phyloP scores from a whole-genome alignment of 2,797 vertebrate species.

The Scolopax bukidnonensis region DNA sequence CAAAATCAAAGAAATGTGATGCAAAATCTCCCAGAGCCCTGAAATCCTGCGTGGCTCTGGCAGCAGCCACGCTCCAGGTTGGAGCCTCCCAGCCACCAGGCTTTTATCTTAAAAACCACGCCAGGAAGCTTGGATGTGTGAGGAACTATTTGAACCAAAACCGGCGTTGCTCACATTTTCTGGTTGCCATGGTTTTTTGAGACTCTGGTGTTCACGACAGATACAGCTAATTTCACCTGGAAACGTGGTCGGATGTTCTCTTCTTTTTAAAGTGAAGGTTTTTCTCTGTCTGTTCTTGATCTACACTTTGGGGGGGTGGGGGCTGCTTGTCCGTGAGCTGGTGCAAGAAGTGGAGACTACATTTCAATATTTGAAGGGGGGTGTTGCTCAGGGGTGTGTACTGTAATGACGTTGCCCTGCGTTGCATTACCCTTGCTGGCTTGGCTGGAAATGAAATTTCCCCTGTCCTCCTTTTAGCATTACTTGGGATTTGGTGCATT shows the following conservation, averaged over 20 bases:
- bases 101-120: background rate
- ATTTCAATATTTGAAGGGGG: background rate
- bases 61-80: rapidly evolving
- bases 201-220: background rate
- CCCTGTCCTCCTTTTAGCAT: background rate
- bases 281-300: background rate
- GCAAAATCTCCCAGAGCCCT: background rate
- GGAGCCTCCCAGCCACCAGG: background rate
- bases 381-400: background rate
- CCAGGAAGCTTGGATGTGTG: background rate
- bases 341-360: background rate
- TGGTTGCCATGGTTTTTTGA: conserved; percentile 42
- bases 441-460: background rate
- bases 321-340: rapidly evolving
- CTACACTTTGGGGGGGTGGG: background rate
- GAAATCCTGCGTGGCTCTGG: background rate
- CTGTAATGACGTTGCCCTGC: background rate
- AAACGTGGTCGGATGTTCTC: background rate
- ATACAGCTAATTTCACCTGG: background rate
- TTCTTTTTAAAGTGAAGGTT: background rate
- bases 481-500: background rate
- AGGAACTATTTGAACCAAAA: background rate
- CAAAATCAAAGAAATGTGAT: background rate
- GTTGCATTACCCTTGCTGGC: background rate
- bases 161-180: background rate